phyloP scores from a whole-genome alignment of 2,888 invertebrate species.

The Anthrax anthrax region DNA sequence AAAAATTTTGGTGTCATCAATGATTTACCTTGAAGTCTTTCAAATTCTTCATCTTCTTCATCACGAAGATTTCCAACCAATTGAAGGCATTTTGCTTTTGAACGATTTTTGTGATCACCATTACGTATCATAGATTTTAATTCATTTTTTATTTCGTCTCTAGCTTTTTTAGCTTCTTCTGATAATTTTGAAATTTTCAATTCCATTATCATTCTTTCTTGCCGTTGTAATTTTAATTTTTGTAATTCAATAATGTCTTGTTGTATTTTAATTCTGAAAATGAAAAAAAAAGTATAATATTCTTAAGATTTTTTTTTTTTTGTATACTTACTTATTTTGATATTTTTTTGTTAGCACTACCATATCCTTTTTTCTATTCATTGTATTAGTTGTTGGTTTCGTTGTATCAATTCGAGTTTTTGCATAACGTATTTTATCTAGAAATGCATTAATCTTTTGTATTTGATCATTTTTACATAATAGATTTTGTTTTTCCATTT shows the following conservation, averaged over 20 bases:
- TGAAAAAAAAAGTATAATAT: constrained; percentile 7
- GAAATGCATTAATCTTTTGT: constrained; percentile 29
- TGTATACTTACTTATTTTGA: constrained; percentile 27
- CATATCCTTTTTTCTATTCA: not conserved
- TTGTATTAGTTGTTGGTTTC: not conserved
- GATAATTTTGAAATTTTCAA: constrained; percentile 53
- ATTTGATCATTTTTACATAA: constrained; percentile 19
- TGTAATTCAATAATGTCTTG: constrained; percentile 59
- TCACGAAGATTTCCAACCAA: constrained; percentile 28
- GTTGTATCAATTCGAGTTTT: constrained; percentile 17
- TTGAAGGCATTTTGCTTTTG: constrained; percentile 35
- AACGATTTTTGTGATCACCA: constrained; percentile 41
- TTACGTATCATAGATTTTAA: constrained; percentile 41
- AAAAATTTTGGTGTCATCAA: constrained; percentile 48
- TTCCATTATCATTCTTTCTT: constrained; percentile 57
- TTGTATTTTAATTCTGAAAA: constrained; percentile 51
- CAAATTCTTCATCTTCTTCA: constrained; percentile 25
- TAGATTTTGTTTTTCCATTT: constrained; percentile 25
- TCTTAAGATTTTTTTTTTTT: not conserved
- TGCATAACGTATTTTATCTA: constrained; percentile 29
- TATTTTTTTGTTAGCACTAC: constrained; percentile 23
- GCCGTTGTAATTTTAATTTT: constrained; percentile 53
- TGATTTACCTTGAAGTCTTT: constrained; percentile 26
- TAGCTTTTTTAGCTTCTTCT: constrained; percentile 46
- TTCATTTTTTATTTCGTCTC: constrained; percentile 42